A percentile compares a stretch with the other conserved stretches of the same genome.
These are phyloP conservation scores for Cryptosula pallasiana DNA, from an alignment of 2,888 invertebrate species.

Conservation along the genomic window DNA sequence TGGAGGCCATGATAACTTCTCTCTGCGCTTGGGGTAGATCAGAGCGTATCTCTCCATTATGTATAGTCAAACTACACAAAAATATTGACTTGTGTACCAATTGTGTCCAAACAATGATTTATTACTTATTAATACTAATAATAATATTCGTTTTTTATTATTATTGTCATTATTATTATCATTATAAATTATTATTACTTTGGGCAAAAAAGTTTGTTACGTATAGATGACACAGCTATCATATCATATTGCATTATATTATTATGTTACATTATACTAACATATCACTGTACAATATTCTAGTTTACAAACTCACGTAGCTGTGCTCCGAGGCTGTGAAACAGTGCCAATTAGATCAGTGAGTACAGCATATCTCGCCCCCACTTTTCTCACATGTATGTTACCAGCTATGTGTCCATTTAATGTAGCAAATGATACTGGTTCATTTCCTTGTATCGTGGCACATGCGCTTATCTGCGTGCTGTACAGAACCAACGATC, in stretches of 20 bases:
- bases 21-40: constrained; percentile 1
- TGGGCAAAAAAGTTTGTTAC: no score
- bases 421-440: background rate
- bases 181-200: no score
- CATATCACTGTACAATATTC: background rate
- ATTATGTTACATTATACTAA: no score
- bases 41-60: background rate
- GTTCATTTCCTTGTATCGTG: constrained; percentile 8
- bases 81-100: no score
- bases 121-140: no score
- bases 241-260: no score
- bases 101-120: no score
- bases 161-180: no score
- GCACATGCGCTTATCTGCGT: background rate
- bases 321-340: background rate
- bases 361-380: background rate
- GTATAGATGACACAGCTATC: no score
- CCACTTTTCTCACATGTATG: background rate
- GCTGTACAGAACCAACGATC: background rate
- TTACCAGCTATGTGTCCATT: background rate
- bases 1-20: background rate
- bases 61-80: background rate
- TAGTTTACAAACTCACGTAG: background rate
- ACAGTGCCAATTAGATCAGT: background rate
- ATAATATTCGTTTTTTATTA: no score